These are phyloP conservation scores for Tragelaphus strepsiceros DNA, from an alignment of 2,113 vertebrate genomes.

Conservation along the genomic window DNA sequence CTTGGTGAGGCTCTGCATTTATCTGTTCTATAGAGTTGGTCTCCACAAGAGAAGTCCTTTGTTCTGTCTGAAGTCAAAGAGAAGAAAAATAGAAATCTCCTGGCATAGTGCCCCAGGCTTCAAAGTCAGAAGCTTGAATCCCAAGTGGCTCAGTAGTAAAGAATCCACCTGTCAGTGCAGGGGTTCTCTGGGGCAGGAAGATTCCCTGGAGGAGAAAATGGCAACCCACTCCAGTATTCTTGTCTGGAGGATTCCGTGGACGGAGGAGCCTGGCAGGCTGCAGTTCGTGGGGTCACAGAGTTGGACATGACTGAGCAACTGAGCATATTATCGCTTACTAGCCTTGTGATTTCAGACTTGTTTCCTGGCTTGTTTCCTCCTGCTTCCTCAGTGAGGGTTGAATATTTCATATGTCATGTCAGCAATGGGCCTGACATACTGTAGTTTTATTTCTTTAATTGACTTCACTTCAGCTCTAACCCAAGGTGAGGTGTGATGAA, in stretches of 20 bases:
- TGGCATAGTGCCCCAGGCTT: neutral
- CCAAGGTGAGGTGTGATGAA: neutral
- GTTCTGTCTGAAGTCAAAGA: neutral
- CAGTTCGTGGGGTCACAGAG: neutral
- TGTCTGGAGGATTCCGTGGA: neutral
- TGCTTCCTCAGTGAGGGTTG: neutral
- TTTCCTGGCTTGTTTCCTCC: neutral
- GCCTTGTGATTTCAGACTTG: neutral
- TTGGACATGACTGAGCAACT: neutral
- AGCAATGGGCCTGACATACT: neutral
- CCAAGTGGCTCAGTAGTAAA: neutral
- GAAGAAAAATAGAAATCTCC: neutral
- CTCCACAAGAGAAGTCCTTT: neutral
- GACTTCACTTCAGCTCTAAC: neutral
- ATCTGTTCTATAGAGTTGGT: neutral
- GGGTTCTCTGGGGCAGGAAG: neutral
- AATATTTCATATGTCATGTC: rapidly evolving
- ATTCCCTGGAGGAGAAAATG: neutral
- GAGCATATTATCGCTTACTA: neutral
- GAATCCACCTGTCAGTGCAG: neutral
- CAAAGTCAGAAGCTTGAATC: neutral
- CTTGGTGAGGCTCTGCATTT: neutral
- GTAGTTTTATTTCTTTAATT: neutral
- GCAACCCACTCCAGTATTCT: neutral
- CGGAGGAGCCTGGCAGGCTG: neutral